Base-by-base conservation (phyloP, 2,888 invertebrate species). In the Pachydiplax longipennis region DNA sequence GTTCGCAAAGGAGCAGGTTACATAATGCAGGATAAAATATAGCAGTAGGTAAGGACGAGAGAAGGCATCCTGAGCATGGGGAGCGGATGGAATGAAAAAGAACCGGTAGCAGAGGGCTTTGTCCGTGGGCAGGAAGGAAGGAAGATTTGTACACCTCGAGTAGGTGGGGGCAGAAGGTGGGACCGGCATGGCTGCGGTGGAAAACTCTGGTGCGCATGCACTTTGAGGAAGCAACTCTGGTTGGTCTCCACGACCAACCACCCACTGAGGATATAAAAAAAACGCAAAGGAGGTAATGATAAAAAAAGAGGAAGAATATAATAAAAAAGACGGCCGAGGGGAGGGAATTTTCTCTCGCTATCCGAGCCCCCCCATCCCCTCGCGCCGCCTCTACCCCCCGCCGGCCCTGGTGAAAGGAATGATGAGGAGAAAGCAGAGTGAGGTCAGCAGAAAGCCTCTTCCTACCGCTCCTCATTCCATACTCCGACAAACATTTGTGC, bases 241-340 rank as follows among this genome's bases (percentile, higher is more conserved):
- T 87, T 87, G 87, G 87, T 87, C 65, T 87, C 87, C 87, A 58
- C 58, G 37, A 40, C 61, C 35, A 35, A 31, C 87, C 87, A 40
- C 65, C 65, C 35, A 65, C 37, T 58, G 61, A 18, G 87, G 58
- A 61, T 31, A 53, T 35, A 82, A 87, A 87, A 87, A 83, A 87
- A 61, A 22, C n/a, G 61, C 58, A 25, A 87, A 87, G 87, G 87
- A 87, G 87, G 87, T 87, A 87, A 87, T 87, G 87, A 87, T 87
- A 61, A 87, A 87, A 87, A 87, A 87, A 61, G 87, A 87, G 87
- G 87, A 87, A 87, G 87, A 87, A 87, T 87, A 61, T 65, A 61
- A 65, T 61, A 61, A 53, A 87, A 87, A 87, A 73, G 73, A 31
- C n/a, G 65, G 25, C 25, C n/a, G 25, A 65, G 65, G 83, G 18